phyloP scores from a whole-genome alignment of 1,140 invertebrate genomes.

The Polyergus mexicanus region DNA sequence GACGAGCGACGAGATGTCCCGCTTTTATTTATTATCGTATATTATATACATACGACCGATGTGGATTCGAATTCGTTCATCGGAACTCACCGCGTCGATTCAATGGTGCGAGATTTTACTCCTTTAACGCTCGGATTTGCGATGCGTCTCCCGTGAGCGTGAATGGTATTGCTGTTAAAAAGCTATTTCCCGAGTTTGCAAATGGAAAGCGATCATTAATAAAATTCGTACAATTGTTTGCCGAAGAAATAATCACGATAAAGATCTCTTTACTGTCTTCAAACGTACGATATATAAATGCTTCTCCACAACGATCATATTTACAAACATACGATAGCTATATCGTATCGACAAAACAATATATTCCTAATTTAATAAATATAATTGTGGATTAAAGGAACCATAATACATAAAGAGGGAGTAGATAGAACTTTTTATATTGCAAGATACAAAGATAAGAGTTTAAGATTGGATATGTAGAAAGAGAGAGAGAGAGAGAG shows the following conservation, averaged over 20 bases:
- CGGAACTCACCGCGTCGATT: background rate
- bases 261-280: background rate
- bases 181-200: background rate
- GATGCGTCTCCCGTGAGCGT: background rate
- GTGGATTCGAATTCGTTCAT: slow-evolving; percentile 1
- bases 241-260: background rate
- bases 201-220: background rate
- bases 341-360: background rate
- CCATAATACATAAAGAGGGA: background rate
- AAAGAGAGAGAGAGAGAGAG: background rate
- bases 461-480: slow-evolving; percentile 10
- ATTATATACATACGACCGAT: background rate
- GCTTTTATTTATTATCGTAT: slow-evolving; percentile 48
- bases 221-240: background rate
- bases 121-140: background rate
- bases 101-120: background rate
- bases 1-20: background rate
- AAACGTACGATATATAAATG: background rate
- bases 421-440: background rate
- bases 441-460: slow-evolving; percentile 23
- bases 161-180: background rate
- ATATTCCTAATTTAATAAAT: slow-evolving; percentile 1
- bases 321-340: background rate
- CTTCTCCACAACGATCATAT: background rate
- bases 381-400: background rate